Base-by-base conservation (phyloP, 2,797 vertebrate genomes). In the Intellagama lesueurii region DNA sequence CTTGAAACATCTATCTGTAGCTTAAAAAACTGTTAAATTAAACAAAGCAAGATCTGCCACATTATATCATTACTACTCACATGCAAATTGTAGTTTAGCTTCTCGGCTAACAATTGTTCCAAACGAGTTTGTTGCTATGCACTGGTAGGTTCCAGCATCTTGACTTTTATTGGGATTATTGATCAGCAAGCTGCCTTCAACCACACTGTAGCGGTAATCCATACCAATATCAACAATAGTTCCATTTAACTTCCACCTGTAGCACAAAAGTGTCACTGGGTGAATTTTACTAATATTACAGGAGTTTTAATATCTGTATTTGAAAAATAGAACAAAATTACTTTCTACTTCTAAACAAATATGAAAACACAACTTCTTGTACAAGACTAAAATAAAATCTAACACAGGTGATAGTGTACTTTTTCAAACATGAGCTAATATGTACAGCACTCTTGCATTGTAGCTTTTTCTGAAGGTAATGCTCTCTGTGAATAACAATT, bases 181-280 rank as follows among this genome's bases (percentile, higher is more conserved):
- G 98, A 99, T 99, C 96, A 98, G 91, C 93, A 99, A 97, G 97
- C 97, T 99, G 91, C 98, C 98, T 96, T 98, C 98, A 93, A 98
- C 97, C 89, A 98, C 92, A 87, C 97, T 98, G 97, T 98, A 98
- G 97, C 97, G 98, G 86, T 98, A 98, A 97, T 98, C 98, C 95
- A 97, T 97, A 94, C 97, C 97, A 28, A 97, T 95, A 93, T 97
- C 97, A 88, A 99, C 96, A 87, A 97, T 96, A 16, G 98, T 98
- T 66, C 98, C 98, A 68, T 99, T 99, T 94, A 99, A 96, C 96
- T 98, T 99, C 99, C 99, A 99, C 97, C 99, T 99, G 93, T 1
- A 94, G 96, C 95, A 93, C 83, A 95, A 90, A 95, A 93, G 95
- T 0, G 88, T 26, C 90, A 83, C 35, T 22, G 88, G 94, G 95